Conservation (phyloP, 1,140 invertebrate genomes). For the Notospermus geniculatus region DNA sequence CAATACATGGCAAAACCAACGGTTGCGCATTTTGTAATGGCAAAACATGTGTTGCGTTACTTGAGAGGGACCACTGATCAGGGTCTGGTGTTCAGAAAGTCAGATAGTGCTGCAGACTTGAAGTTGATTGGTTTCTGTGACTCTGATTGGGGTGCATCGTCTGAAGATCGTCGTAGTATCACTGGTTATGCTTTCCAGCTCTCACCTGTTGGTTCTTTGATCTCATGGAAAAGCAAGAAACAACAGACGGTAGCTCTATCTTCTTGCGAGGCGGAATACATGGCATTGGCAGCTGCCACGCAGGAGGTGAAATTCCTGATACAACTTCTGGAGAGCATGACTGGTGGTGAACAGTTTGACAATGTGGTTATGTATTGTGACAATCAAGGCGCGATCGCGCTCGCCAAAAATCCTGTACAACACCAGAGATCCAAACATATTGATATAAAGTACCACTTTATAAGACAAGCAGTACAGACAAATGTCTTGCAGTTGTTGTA, state of each 20-base stretch:
- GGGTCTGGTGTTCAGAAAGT: conserved; percentile 15
- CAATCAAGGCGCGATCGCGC: conserved; percentile 52
- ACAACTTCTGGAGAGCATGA: conserved; percentile 12
- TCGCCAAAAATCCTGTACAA: too few relatives aligned
- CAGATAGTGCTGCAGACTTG: background rate
- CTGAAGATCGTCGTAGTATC: conserved; percentile 6
- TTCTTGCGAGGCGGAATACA: conserved; percentile 55
- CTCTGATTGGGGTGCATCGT: conserved; percentile 13
- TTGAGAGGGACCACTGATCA: conserved; percentile 17
- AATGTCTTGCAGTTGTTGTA: conserved; percentile 8
- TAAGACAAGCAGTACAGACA: conserved; percentile 37
- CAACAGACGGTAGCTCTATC: conserved; percentile 57
- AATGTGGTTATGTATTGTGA: conserved; percentile 25
- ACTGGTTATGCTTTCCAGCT: conserved; percentile 14
- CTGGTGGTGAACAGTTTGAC: background rate
- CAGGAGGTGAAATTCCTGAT: conserved; percentile 26
- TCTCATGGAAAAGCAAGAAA: conserved; percentile 56
- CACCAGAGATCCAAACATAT: too few relatives aligned
- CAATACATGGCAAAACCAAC: conserved; percentile 13
- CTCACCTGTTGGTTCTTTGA: conserved; percentile 3
- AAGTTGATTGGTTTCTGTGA: conserved; percentile 15
- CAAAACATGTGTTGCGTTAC: conserved; percentile 19
- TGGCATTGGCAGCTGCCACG: conserved; percentile 11
- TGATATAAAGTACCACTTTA: too few relatives aligned
- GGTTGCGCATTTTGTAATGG: background rate